These are phyloP conservation scores for Eupithecia subfuscata DNA, from an alignment of 2,888 invertebrate genomes.

Conservation along the genomic window DNA sequence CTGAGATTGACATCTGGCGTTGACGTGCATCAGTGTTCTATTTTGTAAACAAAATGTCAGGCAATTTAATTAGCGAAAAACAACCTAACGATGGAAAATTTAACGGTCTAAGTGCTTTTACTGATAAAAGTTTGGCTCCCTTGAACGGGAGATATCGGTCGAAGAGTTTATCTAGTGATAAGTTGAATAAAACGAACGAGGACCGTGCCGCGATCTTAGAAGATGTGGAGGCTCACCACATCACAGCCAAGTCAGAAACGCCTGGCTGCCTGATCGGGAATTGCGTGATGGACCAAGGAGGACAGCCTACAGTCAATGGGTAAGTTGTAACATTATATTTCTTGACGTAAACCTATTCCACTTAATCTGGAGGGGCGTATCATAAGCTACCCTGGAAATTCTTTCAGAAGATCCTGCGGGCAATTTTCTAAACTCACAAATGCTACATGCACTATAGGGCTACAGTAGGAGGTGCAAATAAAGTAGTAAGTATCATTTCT, in stretches of 20 bases:
- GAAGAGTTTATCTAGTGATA: slow-evolving; percentile 81
- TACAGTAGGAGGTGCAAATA: not conserved
- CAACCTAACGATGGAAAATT: slow-evolving; percentile 70
- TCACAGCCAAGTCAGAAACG: slow-evolving; percentile 73
- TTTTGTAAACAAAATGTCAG: slow-evolving; percentile 73
- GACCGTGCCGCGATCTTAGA: slow-evolving; percentile 78
- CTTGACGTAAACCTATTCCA: not conserved
- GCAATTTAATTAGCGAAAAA: slow-evolving; percentile 73
- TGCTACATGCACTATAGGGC: not conserved
- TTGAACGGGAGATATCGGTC: slow-evolving; percentile 73
- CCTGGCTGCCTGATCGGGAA: slow-evolving; percentile 74
- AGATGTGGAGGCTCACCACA: slow-evolving; percentile 74
- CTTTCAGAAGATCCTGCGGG: not conserved
- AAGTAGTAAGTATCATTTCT: not conserved
- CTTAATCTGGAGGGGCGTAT: not conserved
- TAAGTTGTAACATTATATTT: slow-evolving; percentile 51
- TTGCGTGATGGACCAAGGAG: slow-evolving; percentile 64
- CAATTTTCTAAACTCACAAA: not conserved
- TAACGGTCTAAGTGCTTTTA: slow-evolving; percentile 72
- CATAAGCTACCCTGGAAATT: not conserved
- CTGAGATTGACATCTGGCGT: slow-evolving; percentile 68
- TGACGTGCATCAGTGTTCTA: slow-evolving; percentile 56
- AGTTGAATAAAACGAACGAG: slow-evolving; percentile 75
- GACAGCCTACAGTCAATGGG: slow-evolving; percentile 62
- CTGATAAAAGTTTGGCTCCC: slow-evolving; percentile 72